Percentiles rank a stretch among this genome's conserved stretches.
Conservation (phyloP, 1,140 invertebrate species). For the Drosophila kanapiae region DNA sequence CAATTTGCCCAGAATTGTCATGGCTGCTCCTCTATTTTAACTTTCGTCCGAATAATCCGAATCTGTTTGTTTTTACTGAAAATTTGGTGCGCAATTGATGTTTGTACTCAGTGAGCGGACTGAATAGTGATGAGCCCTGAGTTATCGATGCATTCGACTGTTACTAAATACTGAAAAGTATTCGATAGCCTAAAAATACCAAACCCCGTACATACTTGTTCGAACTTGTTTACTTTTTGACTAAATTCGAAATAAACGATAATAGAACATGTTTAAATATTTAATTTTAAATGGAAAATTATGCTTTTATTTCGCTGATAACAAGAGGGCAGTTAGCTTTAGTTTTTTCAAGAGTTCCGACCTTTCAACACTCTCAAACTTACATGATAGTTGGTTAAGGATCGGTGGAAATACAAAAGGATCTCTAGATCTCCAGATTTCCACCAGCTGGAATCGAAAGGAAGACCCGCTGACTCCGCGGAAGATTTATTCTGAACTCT, state of each 20-base stretch:
- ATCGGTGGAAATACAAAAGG: not conserved
- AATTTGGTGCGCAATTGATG: constrained; percentile 58
- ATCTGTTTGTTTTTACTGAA: constrained; percentile 39
- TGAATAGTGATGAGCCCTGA: not conserved
- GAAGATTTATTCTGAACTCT: constrained; percentile 44
- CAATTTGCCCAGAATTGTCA: constrained; percentile 73
- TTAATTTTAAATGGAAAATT: not conserved
- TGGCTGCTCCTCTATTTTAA: constrained; percentile 23
- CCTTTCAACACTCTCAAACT: not conserved
- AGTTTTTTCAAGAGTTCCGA: constrained; percentile 1
- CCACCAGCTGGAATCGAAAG: not conserved
- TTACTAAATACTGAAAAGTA: not conserved
- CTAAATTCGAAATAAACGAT: not conserved
- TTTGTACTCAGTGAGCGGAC: not conserved
- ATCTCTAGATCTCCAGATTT: not conserved
- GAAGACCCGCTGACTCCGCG: constrained; percentile 14
- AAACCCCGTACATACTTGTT: not conserved
- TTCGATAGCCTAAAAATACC: not conserved
- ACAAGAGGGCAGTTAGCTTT: not conserved
- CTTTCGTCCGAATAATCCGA: not conserved
- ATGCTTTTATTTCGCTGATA: constrained; percentile 25
- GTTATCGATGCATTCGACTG: not conserved
- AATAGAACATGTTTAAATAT: not conserved
- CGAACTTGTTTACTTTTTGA: not conserved
- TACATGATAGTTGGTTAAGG: not conserved